Conservation (phyloP, 2,888 invertebrate species). For the Drosophila kambysellisi region DNA sequence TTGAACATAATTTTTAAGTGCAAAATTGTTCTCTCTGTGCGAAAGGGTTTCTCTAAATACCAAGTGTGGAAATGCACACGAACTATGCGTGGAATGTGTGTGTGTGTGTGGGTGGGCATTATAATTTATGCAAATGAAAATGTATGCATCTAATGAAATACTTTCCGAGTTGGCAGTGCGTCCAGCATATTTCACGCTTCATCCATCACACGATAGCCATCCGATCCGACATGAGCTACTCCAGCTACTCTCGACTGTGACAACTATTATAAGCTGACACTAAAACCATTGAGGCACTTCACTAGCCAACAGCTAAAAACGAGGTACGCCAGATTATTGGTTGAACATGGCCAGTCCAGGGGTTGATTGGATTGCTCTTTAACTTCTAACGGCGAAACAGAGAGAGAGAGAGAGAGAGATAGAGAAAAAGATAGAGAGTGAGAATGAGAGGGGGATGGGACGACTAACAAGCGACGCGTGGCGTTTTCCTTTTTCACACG, state of each 20-base stretch:
- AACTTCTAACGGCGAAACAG: constrained; percentile 51
- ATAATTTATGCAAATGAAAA: constrained; percentile 60
- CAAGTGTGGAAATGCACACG: constrained; percentile 13
- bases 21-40: background rate
- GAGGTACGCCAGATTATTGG: constrained; percentile 3
- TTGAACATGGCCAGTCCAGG: constrained; percentile 45
- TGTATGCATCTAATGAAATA: constrained; percentile 23
- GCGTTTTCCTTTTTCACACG: constrained; percentile 70
- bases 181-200: constrained; percentile 71
- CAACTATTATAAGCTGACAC: constrained; percentile 79
- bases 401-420: background rate
- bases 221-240: constrained; percentile 29
- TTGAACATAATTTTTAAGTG: background rate
- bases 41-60: constrained; percentile 27
- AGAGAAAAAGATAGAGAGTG: background rate
- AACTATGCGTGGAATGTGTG: constrained; percentile 27
- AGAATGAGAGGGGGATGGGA: background rate
- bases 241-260: constrained; percentile 55
- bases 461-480: constrained; percentile 75
- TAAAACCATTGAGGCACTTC: constrained; percentile 77
- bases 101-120: constrained; percentile 1
- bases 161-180: background rate
- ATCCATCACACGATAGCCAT: constrained; percentile 62
- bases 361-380: constrained; percentile 71
- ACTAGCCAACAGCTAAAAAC: constrained; percentile 39